Base-by-base conservation (phyloP, 2,113 vertebrate species). In the Maccullochella peelii region DNA sequence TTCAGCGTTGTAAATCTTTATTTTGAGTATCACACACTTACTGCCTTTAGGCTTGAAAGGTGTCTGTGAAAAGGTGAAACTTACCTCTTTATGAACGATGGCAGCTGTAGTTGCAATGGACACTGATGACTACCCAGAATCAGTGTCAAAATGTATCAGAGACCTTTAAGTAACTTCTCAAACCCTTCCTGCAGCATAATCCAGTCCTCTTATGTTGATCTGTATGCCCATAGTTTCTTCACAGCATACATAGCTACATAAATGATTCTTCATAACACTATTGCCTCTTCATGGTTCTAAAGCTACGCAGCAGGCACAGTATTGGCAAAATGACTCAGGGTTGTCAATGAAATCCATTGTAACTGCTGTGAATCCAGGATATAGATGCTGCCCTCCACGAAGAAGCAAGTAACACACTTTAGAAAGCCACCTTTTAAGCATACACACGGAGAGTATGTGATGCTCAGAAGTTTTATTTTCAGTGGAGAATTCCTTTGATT, bases 361-460 rank as follows among this genome's bases (percentile, higher is more conserved):
- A 67, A 69, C 42, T 20, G 65, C 44, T 40, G 36, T 73, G 10
- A 80, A 36, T 80, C 15, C 20, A 65, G 79, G 25, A 27, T 54
- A 80, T 63, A 44, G 36, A 62, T 23, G 25, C n/a, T 5, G 2
- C 42, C 20, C 27, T 67, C n/a, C 20, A 30, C 1, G 4, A 67
- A 77, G 62, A 30, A 57, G 36, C 10, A 57, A 18, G 27, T 33
- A 14, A 5, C n/a, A 30, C 27, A 66, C 36, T 30, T 66, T 55
- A 55, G 10, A 77, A 16, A 55, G n/a, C 23, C 44, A 20, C n/a
- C n/a, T 67, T 66, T 54, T n/a, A 44, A 68, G 25, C 40, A 52
- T 33, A n/a, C 38, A 68, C n/a, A 11, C 1, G 14, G 16, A 10
- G 47, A 15, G 23, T 11, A 42, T 55, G 16, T 52, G 49, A 52